Evolutionary conservation across 2,888 invertebrate species (phyloP).

Genomic region (Orthosia gothica): DNA sequence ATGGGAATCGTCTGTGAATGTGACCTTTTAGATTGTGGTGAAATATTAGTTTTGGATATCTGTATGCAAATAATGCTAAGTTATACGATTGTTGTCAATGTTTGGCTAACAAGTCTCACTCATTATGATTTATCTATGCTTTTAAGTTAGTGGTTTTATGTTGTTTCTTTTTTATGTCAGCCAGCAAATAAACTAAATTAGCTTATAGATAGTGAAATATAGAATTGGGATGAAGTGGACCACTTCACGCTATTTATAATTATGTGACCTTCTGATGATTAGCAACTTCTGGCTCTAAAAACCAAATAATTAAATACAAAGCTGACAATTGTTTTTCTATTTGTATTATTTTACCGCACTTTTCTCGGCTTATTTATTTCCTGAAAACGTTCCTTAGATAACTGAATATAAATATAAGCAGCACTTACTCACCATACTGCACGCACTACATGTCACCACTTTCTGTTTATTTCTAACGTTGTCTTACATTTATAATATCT

Average conservation of each 20-base stretch:
- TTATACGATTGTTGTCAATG: not conserved
- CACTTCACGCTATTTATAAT: no score
- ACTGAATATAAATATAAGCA: not conserved
- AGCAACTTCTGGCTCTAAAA: no score
- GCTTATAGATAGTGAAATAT: no score
- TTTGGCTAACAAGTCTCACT: not conserved
- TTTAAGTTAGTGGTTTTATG: conserved; percentile 2
- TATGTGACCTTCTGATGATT: no score
- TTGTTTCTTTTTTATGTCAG: not conserved
- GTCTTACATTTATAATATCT: conserved; percentile 69
- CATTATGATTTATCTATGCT: not conserved
- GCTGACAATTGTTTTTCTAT: no score
- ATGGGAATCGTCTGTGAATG: conserved; percentile 1
- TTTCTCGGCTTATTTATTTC: not conserved
- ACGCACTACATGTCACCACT: conserved; percentile 61
- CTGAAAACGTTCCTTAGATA: not conserved
- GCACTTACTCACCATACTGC: conserved; percentile 68
- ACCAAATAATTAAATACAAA: no score
- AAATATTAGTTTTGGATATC: conserved; percentile 25
- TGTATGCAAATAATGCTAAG: not conserved
- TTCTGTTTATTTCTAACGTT: conserved; percentile 51
- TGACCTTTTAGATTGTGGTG: conserved; percentile 11
- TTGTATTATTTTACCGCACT: not conserved
- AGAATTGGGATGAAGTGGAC: no score
- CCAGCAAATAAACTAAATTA: no score